A percentile compares a stretch with the other conserved stretches of the same genome.
Evolutionary conservation across 2,113 vertebrate species (phyloP).

Genomic region (Anguilla japonica): DNA sequence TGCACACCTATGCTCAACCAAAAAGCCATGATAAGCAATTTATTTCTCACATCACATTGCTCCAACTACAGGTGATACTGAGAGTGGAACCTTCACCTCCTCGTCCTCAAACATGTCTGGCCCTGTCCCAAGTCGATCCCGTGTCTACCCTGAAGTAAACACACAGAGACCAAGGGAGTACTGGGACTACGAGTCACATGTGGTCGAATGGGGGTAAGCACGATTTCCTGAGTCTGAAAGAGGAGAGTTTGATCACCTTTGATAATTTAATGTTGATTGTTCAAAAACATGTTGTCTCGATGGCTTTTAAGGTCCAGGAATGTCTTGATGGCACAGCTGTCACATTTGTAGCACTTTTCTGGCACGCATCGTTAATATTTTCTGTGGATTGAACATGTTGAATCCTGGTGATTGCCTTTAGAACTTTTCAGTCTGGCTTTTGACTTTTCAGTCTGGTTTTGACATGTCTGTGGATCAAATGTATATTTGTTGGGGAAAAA

Average conservation of each 20-base stretch:
- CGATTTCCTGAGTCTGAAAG: not conserved
- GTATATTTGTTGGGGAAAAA: too few species aligned
- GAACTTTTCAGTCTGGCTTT: too few species aligned
- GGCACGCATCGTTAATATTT: too few species aligned
- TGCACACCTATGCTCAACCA: not conserved
- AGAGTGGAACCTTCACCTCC: slow-evolving; percentile 46
- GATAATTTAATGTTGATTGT: not conserved
- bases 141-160: slow-evolving; percentile 86
- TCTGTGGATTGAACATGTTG: too few species aligned
- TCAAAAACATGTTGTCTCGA: too few species aligned
- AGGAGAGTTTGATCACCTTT: not conserved
- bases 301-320: too few species aligned
- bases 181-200: slow-evolving; percentile 80
- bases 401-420: too few species aligned
- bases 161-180: slow-evolving; percentile 84
- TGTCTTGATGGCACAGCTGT: too few species aligned
- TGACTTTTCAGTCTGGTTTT: too few species aligned
- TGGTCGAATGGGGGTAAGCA: slow-evolving; percentile 83
- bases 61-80: slow-evolving; percentile 60
- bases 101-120: slow-evolving; percentile 76
- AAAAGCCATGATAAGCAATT: not conserved
- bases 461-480: too few species aligned
- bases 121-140: slow-evolving; percentile 80
- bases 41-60: slow-evolving; percentile 13
- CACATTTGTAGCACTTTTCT: too few species aligned